Conservation (phyloP, 2,797 vertebrate species). For the Microchirus variegatus region DNA sequence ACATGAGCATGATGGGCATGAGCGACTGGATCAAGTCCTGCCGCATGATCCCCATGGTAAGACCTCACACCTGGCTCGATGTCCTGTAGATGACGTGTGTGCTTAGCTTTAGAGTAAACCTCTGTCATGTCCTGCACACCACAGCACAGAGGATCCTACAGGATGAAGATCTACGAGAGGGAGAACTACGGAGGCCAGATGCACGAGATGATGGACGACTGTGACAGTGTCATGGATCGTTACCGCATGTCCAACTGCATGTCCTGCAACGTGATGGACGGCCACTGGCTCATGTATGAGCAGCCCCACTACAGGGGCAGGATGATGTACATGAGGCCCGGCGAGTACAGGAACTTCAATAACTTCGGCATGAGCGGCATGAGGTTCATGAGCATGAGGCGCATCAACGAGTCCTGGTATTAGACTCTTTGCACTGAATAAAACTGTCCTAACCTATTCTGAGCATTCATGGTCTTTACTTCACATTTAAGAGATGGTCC, state of each 20-base stretch:
- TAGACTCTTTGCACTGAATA: slow-evolving; percentile 69
- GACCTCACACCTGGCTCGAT: slow-evolving; percentile 2
- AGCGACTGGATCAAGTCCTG: slow-evolving; percentile 73
- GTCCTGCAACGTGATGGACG: slow-evolving; percentile 80
- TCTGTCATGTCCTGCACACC: neutral
- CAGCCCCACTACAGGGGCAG: slow-evolving; percentile 69
- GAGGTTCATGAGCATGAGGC: slow-evolving; percentile 77
- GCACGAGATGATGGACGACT: slow-evolving; percentile 78
- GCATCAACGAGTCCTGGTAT: slow-evolving; percentile 74
- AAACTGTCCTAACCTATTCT: slow-evolving; percentile 60
- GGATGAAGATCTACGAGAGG: slow-evolving; percentile 81
- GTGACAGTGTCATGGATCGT: slow-evolving; percentile 74
- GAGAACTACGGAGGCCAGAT: slow-evolving; percentile 79
- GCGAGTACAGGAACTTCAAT: slow-evolving; percentile 76
- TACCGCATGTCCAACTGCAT: slow-evolving; percentile 78
- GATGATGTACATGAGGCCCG: slow-evolving; percentile 76
- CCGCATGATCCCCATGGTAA: slow-evolving; percentile 76
- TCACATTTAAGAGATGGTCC: neutral
- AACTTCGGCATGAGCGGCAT: slow-evolving; percentile 69
- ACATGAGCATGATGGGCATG: slow-evolving; percentile 77
- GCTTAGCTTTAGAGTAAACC: neutral
- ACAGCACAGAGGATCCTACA: slow-evolving; percentile 78
- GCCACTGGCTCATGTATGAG: slow-evolving; percentile 81
- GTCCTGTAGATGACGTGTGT: neutral
- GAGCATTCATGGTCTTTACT: neutral